Base-by-base conservation (phyloP, 1,140 invertebrate species). In the Drosophila busckii region DNA sequence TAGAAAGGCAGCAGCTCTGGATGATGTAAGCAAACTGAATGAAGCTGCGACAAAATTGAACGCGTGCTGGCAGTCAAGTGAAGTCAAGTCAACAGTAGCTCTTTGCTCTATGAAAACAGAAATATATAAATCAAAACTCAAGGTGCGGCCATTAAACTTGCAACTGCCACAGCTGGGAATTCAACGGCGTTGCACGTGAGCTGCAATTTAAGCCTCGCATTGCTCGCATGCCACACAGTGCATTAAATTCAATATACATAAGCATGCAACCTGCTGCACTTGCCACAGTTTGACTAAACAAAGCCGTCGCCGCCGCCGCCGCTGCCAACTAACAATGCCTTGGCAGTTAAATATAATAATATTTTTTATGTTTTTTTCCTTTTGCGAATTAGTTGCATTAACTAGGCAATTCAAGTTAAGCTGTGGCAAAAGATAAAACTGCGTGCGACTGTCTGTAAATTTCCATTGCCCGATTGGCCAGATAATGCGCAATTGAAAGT, bases 91-190 rank as follows among this genome's bases (percentile, higher is more conserved):
- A n/a, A n/a, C n/a, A n/a, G n/a, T n/a, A n/a, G n/a, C n/a, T n/a
- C n/a, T n/a, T n/a, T n/a, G n/a, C n/a, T n/a, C n/a, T n/a, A n/a
- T n/a, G n/a, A n/a, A n/a, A n/a, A n/a, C n/a, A n/a, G n/a, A n/a
- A n/a, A n/a, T n/a, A n/a, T n/a, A n/a, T n/a, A n/a, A n/a, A n/a
- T n/a, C n/a, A n/a, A n/a, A 20, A 37, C 15, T 41, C 42, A 38
- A 48, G 52, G 63, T 78, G n/a, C 73, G 73, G 73, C 68, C 73
- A 68, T 82, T 78, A 78, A 78, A 78, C 73, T 73, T 78, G 62
- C 13, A 32, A 19, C 38, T 70, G 68, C 67, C 56, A 61, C 29
- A 76, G 62, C 54, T 78, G 73, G 68, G 73, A 78, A 73, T 71
- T 80, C 63, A 17, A 22, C 25, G 42, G 58, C 40, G 32, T 20